A percentile compares a stretch with the other conserved stretches of the same genome.
Evolutionary conservation across 92 coral and sea anemone genomes (phyloP).

Genomic region (Siderastrea siderea): DNA sequence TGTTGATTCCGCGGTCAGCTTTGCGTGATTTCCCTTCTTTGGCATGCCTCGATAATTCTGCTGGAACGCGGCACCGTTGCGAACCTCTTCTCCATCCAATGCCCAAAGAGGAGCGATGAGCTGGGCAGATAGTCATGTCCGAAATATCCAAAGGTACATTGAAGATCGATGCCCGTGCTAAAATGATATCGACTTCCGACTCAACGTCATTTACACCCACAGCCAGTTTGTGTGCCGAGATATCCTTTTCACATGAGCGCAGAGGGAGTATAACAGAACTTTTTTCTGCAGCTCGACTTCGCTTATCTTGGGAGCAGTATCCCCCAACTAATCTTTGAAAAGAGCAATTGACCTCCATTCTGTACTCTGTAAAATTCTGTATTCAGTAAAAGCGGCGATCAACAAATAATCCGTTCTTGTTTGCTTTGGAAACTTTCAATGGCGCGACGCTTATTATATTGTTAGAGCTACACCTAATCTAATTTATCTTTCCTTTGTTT

Average conservation of each 20-base stretch:
- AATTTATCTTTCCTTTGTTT: no score
- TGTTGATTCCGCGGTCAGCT: slow-evolving; percentile 72
- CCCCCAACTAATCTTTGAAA: slow-evolving; percentile 69
- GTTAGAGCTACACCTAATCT: no score
- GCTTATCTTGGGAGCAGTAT: slow-evolving; percentile 51
- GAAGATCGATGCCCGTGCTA: slow-evolving; percentile 63
- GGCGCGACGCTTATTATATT: not conserved
- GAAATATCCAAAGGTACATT: slow-evolving; percentile 38
- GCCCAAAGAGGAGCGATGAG: slow-evolving; percentile 65
- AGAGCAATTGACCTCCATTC: slow-evolving; percentile 44
- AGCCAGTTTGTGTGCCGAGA: slow-evolving; percentile 43
- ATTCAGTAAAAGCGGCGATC: not conserved
- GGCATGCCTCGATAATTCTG: slow-evolving; percentile 45
- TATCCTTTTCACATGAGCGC: slow-evolving; percentile 52
- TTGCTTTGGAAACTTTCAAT: not conserved
- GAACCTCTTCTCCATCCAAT: slow-evolving; percentile 75
- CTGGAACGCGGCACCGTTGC: slow-evolving; percentile 77
- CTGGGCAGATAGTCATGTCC: slow-evolving; percentile 52
- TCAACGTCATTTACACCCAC: slow-evolving; percentile 58
- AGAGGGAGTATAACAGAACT: slow-evolving; percentile 51
- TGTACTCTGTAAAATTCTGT: not conserved
- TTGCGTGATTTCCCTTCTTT: slow-evolving; percentile 53
- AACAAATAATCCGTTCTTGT: not conserved
- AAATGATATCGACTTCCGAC: slow-evolving; percentile 51
- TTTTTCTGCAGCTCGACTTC: slow-evolving; percentile 49